These are phyloP conservation scores for Centropristis striata DNA, from an alignment of 2,113 vertebrate species.

Conservation along the genomic window DNA sequence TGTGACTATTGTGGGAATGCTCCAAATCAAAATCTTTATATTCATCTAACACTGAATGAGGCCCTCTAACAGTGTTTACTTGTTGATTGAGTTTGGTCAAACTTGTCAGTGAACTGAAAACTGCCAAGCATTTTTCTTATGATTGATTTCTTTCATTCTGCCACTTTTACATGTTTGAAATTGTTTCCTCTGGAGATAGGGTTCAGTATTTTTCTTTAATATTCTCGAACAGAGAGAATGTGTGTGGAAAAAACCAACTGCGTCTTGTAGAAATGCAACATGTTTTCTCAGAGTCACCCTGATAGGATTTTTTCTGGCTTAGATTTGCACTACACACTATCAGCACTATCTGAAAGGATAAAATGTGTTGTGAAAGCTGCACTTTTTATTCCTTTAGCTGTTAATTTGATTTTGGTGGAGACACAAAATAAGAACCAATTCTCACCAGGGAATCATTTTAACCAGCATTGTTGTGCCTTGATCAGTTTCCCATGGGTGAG, in stretches of 20 bases:
- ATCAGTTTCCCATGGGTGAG: constrained; percentile 1
- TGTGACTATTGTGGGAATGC: neutral
- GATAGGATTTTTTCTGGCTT: neutral
- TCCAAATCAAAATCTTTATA: constrained; percentile 18
- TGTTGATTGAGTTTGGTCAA: constrained; percentile 20
- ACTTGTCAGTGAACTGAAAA: constrained; percentile 21
- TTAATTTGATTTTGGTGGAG: constrained; percentile 2
- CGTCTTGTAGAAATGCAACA: neutral
- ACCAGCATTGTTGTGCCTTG: neutral
- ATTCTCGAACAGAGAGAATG: neutral
- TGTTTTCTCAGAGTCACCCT: neutral
- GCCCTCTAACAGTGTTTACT: constrained; percentile 1
- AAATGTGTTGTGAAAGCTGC: neutral
- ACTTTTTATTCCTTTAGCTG: constrained; percentile 16
- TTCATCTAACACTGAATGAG: constrained; percentile 22
- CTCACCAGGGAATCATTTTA: constrained; percentile 21
- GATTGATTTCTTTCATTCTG: constrained; percentile 16
- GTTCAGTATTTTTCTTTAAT: neutral
- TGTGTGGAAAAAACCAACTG: neutral
- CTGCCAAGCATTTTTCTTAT: neutral
- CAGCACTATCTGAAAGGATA: neutral
- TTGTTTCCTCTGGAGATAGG: neutral
- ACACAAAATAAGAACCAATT: neutral
- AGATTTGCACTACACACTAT: neutral
- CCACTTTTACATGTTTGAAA: neutral